A percentile compares a stretch with the other conserved stretches of the same genome.
These are phyloP conservation scores for Corythaixoides concolor DNA, from an alignment of 2,113 vertebrate genomes.

Conservation along the genomic window DNA sequence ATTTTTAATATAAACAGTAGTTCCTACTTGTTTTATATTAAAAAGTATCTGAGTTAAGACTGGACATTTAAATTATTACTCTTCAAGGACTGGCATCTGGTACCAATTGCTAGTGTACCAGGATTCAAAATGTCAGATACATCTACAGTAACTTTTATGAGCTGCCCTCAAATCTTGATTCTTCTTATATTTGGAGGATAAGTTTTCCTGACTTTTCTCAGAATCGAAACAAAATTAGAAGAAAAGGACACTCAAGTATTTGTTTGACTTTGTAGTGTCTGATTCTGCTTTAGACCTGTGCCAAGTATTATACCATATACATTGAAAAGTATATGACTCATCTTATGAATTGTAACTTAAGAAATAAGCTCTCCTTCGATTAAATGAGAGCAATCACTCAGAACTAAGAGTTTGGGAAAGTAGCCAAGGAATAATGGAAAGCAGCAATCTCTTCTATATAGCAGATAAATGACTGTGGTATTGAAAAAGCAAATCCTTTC, in stretches of 20 bases:
- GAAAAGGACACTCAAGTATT: neutral
- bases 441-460: neutral
- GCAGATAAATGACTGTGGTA: neutral
- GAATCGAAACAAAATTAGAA: neutral
- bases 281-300: neutral
- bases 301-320: neutral
- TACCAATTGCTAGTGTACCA: neutral
- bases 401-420: neutral
- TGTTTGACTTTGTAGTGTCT: neutral
- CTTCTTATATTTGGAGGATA: neutral
- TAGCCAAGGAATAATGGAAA: slow-evolving; percentile 1
- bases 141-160: neutral
- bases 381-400: neutral
- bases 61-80: neutral
- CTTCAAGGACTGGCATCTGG: neutral
- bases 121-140: neutral
- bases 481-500: neutral
- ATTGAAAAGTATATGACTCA: neutral
- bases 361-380: neutral
- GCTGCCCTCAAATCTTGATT: neutral
- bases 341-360: neutral
- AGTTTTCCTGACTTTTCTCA: neutral
- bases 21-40: neutral
- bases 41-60: neutral
- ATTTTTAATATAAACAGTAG: neutral